Evolutionary conservation across 2,888 invertebrate genomes (phyloP).

Genomic region (Autographa gamma): DNA sequence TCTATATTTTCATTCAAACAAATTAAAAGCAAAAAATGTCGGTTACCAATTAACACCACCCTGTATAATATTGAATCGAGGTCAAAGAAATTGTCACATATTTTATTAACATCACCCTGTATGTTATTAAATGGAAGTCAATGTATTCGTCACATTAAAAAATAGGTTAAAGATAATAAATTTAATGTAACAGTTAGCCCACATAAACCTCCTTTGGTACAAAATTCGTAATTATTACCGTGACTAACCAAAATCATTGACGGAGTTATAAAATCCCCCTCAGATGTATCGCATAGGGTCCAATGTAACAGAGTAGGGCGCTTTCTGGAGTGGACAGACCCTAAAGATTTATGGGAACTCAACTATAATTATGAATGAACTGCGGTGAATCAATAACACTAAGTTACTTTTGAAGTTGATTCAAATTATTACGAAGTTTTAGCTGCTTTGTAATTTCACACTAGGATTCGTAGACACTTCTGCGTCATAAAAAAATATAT

Average conservation of each 20-base stretch:
- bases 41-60: too few relatives aligned
- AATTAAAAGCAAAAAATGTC: not conserved
- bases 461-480: not conserved
- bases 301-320: not conserved
- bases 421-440: not conserved
- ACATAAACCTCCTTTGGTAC: not conserved
- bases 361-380: not conserved
- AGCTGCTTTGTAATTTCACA: not conserved
- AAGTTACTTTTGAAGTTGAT: not conserved
- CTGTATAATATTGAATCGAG: too few relatives aligned
- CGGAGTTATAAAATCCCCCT: slow-evolving; percentile 5
- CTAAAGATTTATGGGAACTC: slow-evolving; percentile 2
- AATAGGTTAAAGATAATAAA: too few relatives aligned
- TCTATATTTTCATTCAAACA: not conserved
- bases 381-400: not conserved
- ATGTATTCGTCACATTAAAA: too few relatives aligned
- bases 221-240: not conserved
- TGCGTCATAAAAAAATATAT: not conserved
- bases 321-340: not conserved
- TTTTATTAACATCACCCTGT: too few relatives aligned
- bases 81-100: too few relatives aligned
- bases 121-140: not conserved
- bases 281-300: not conserved
- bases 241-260: slow-evolving; percentile 7
- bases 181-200: not conserved